Evolutionary conservation across 1,140 invertebrate species (phyloP), one percentile per base, ranked within the genome.

Genomic region (Idris sp.): DNA sequence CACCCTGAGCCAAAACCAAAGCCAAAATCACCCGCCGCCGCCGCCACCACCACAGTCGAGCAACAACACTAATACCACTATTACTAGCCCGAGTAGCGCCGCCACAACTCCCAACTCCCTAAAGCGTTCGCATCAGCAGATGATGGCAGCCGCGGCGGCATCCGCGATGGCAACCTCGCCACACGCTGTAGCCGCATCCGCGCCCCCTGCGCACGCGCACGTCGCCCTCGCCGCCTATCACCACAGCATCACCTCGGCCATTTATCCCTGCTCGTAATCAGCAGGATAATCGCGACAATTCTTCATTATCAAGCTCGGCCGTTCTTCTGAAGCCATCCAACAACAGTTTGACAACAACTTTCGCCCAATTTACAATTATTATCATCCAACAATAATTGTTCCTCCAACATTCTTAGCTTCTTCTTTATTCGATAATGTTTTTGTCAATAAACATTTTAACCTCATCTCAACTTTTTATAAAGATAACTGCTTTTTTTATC

Each of bases 31-130:
- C 88, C 77, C 86, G 81, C 85, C 84, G 81, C 80, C 83, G 84
- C 82, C 80, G 80, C 81, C 77, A 79, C 76, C 73, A 77, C 67
- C 67, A 46, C 72, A 72, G 75, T 64, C 72, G 67, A 78, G 56
- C 62, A 73, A 72, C 61, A 76, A 73, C 77, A 84, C 81, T 78
- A 83, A 78, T 76, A 80, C 79, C 78, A 84, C 77, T 80, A 77
- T 79, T 79, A 83, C 84, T 80, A 85, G 83, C 85, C 85, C 83
- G 79, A 87, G 86, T 87, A 87, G 85, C 85, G 85, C 86, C 86
- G 85, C 86, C 86, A 88, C 86, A 88, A 87, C 86, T 87, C 86
- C 86, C 86, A 88, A 88, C 86, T 87, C 86, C 86, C 86, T 87
- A 87, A 88, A 88, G 86, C 85, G 86, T 83, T 79, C 86, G 85